These are phyloP conservation scores for Tauraco hartlaubi DNA, from an alignment of 2,797 vertebrate species.

Conservation along the genomic window DNA sequence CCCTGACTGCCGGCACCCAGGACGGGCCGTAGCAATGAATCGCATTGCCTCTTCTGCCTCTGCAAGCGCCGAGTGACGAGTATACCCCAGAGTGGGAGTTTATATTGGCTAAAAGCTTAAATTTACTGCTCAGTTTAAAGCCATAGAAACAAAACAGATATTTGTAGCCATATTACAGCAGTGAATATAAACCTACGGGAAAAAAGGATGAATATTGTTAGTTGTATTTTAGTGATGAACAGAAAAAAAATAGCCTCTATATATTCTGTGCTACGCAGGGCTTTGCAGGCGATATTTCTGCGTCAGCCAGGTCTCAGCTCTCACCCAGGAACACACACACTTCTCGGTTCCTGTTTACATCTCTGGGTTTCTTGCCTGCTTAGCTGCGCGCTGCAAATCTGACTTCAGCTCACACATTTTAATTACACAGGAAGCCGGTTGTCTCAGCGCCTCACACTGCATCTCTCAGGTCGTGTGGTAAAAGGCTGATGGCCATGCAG, in stretches of 20 bases:
- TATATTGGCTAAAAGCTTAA: not conserved
- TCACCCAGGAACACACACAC: not conserved
- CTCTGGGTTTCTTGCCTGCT: not conserved
- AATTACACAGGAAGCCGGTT: not conserved
- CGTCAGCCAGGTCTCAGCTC: not conserved
- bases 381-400: not conserved
- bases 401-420: not conserved
- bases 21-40: not conserved
- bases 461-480: fast-evolving
- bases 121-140: not conserved
- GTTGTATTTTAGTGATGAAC: not conserved
- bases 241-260: not conserved
- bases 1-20: not conserved
- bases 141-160: not conserved
- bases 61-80: not conserved
- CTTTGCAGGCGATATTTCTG: not conserved
- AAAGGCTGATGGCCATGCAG: fast-evolving
- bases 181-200: not conserved
- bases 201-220: not conserved
- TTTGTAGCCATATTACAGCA: not conserved
- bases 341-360: not conserved
- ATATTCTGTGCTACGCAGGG: not conserved
- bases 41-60: not conserved
- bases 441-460: not conserved
- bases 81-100: not conserved